Percentiles rank a stretch among this genome's conserved stretches.
Evolutionary conservation across 2,113 vertebrate species (phyloP).

Genomic region (Pterophyllum scalare): DNA sequence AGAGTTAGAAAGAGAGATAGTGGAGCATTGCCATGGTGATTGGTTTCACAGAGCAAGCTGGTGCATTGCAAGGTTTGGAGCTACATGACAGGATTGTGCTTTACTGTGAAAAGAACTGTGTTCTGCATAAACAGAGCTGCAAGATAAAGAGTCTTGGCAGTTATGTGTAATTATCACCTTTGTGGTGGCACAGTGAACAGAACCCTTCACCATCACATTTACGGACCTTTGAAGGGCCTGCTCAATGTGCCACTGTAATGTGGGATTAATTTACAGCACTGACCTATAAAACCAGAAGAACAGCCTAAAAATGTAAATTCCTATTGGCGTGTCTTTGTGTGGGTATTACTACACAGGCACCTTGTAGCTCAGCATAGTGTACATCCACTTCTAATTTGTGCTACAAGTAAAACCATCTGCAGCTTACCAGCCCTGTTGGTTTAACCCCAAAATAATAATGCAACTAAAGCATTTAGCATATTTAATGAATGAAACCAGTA

Average conservation of each 20-base stretch:
- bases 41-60: conserved; percentile 50
- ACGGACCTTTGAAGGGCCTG: conserved; percentile 38
- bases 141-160: conserved; percentile 47
- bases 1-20: conserved; percentile 43
- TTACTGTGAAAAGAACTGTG: conserved; percentile 49
- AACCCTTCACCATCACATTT: conserved; percentile 40
- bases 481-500: too few species aligned
- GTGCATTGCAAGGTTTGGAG: conserved; percentile 59
- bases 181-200: not conserved
- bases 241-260: conserved; percentile 30
- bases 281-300: conserved; percentile 32
- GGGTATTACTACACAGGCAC: not conserved
- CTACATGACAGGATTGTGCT: conserved; percentile 63
- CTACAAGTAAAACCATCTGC: too few species aligned
- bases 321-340: conserved; percentile 39
- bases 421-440: too few species aligned
- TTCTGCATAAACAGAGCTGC: conserved; percentile 41
- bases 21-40: conserved; percentile 79
- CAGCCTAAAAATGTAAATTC: conserved; percentile 41
- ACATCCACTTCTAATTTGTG: too few species aligned
- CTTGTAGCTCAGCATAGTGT: too few species aligned
- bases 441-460: too few species aligned
- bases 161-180: conserved; percentile 64
- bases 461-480: too few species aligned
- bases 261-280: conserved; percentile 40